Base-by-base conservation (phyloP, 2,797 vertebrate species). In the Phataginus tricuspis region DNA sequence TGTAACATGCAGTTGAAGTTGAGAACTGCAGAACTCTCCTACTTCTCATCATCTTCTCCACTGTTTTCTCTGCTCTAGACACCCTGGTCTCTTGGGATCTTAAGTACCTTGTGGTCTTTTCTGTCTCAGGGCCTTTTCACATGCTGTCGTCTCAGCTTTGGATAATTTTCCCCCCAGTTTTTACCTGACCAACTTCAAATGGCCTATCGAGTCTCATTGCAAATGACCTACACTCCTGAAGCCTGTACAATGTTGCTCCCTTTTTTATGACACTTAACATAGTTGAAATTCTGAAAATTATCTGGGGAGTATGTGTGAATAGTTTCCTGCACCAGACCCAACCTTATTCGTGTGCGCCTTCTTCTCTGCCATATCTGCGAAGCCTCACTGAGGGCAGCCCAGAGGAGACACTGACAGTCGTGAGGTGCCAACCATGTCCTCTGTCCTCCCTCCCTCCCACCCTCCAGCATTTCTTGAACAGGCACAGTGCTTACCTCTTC, bases 321-420 rank as follows among this genome's bases (percentile, higher is more conserved):
- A 27, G 7, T 15, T 78, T 59, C 21, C 53, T 4, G 2, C 1
- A 4, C 31, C 37, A 23, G 23, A 49, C 14, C 29, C 37, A 3
- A 31, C 51, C 49, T 15, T 7, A 4, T 6, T 51, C 63, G 21
- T 5, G 7, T 3, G 45, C 13, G 29, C 49, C n/a, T 34, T 37
- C 4, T 53, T 55, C 19, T 31, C 37, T 7, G 12, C 16, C 1
- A 1, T 1, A 1, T 15, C 39, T 7, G 13, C 45, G 21, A 42
- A 10, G 27, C 51, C 55, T 27, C 0, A 13, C 18, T 2, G 86
- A 4, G 18, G 18, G 39, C 29, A n/a, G 69, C 51, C 45, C 69
- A 16, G 5, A 2, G 16, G 0, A 0, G 27, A 9, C 15, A 1
- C 37, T 0, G 25, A 1, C 12, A 5, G 3, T 4, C 0, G 0